A percentile compares a stretch with the other conserved stretches of the same genome.
Evolutionary conservation across 2,888 invertebrate genomes (phyloP).

Genomic region (Andrena marginata): DNA sequence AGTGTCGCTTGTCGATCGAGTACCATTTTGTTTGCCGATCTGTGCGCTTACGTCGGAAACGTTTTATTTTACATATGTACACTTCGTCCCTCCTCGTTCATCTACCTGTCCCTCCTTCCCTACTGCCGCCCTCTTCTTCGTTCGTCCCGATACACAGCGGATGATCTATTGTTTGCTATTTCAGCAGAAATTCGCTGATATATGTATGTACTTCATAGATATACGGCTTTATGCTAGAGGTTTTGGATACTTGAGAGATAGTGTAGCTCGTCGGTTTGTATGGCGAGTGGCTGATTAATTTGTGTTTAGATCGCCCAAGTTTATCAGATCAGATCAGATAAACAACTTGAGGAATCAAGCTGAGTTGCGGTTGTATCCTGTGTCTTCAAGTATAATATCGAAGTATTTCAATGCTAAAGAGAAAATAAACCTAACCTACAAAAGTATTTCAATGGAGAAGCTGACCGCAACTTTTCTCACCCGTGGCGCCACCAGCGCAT

Average conservation of each 20-base stretch:
- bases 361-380: too few species aligned
- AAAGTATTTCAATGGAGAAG: too few species aligned
- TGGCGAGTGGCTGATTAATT: constrained; percentile 19
- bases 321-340: background rate
- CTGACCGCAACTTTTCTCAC: too few species aligned
- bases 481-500: too few species aligned
- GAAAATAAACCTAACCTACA: too few species aligned
- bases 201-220: constrained; percentile 15
- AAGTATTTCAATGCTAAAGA: too few species aligned
- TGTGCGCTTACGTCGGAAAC: constrained; percentile 78
- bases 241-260: constrained; percentile 13
- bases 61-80: constrained; percentile 77
- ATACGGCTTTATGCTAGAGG: constrained; percentile 14
- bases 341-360: too few species aligned
- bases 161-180: constrained; percentile 33
- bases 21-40: constrained; percentile 57
- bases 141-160: constrained; percentile 22
- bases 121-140: background rate
- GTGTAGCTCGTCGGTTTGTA: constrained; percentile 9
- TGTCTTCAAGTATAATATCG: too few species aligned
- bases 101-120: background rate
- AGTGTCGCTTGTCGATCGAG: constrained; percentile 60
- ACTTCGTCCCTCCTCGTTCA: constrained; percentile 32
- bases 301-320: constrained; percentile 7
- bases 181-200: constrained; percentile 29